Conservation (phyloP, 1,140 invertebrate genomes). For the Tribolium madens region DNA sequence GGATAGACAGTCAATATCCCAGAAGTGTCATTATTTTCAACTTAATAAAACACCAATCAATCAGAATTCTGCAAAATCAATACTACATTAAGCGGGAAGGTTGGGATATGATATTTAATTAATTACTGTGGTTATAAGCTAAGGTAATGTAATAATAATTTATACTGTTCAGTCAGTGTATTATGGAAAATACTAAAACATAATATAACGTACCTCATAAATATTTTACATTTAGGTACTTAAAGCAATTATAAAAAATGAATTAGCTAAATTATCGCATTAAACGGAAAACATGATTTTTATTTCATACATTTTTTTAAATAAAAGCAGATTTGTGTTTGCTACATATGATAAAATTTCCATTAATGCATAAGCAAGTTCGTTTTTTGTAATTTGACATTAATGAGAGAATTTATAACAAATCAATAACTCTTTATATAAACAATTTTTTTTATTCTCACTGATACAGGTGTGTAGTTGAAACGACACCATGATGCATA, state of each 20-base stretch:
- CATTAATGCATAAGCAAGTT: conserved; percentile 13
- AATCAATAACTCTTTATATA: not conserved
- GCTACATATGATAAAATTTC: conserved; percentile 5
- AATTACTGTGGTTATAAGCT: conserved; percentile 8
- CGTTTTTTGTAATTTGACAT: not conserved
- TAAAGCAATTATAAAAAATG: no score
- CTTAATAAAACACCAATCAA: conserved; percentile 29
- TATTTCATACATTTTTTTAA: not conserved
- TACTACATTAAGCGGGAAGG: conserved; percentile 4
- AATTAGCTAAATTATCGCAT: not conserved
- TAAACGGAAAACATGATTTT: not conserved
- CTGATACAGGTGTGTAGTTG: no score
- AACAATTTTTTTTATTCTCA: no score
- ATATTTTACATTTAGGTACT: no score
- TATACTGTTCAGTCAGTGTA: not conserved
- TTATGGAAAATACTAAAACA: not conserved
- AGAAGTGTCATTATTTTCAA: conserved; percentile 36
- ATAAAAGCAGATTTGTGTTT: conserved; percentile 7
- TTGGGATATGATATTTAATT: conserved; percentile 4
- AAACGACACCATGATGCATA: no score
- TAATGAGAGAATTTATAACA: conserved; percentile 10
- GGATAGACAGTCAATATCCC: conserved; percentile 7
- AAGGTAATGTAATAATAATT: conserved; percentile 23
- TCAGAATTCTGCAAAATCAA: conserved; percentile 31
- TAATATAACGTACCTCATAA: not conserved